Conservation (phyloP, 2,888 invertebrate species). For the Hyppa rectilinea region DNA sequence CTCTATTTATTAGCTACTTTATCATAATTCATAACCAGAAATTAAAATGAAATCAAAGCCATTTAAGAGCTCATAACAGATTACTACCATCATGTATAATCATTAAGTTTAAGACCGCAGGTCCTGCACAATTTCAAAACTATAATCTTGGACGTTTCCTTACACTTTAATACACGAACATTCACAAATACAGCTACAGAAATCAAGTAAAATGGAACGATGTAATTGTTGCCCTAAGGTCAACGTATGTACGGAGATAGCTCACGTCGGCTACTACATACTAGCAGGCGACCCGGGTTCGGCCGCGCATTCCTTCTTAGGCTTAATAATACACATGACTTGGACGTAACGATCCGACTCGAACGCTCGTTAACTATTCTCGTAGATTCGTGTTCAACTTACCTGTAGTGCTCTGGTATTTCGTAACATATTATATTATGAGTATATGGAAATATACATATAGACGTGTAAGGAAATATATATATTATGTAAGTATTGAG, state of each 20-base stretch:
- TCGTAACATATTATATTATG: slow-evolving; percentile 49
- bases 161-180: slow-evolving; percentile 29
- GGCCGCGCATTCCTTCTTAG: slow-evolving; percentile 87
- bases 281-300: slow-evolving; percentile 84
- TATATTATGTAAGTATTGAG: background rate
- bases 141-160: slow-evolving; percentile 7
- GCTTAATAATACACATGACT: slow-evolving; percentile 89
- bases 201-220: slow-evolving; percentile 66
- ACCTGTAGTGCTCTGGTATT: slow-evolving; percentile 74
- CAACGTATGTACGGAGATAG: slow-evolving; percentile 69
- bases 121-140: slow-evolving; percentile 25
- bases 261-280: slow-evolving; percentile 79
- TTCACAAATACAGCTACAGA: slow-evolving; percentile 47
- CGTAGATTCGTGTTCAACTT: slow-evolving; percentile 78
- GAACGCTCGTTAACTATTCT: slow-evolving; percentile 83
- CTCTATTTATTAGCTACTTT: slow-evolving; percentile 15
- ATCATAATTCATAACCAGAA: slow-evolving; percentile 20
- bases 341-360: slow-evolving; percentile 84
- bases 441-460: slow-evolving; percentile 4
- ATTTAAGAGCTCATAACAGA: slow-evolving; percentile 20
- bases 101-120: slow-evolving; percentile 17
- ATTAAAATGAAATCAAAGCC: slow-evolving; percentile 37
- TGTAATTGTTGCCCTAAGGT: slow-evolving; percentile 79
- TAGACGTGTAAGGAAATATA: background rate
- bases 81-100: slow-evolving; percentile 27